Evolutionary conservation across 1,140 invertebrate genomes (phyloP).

Genomic region (Zaprionus inermis): DNA sequence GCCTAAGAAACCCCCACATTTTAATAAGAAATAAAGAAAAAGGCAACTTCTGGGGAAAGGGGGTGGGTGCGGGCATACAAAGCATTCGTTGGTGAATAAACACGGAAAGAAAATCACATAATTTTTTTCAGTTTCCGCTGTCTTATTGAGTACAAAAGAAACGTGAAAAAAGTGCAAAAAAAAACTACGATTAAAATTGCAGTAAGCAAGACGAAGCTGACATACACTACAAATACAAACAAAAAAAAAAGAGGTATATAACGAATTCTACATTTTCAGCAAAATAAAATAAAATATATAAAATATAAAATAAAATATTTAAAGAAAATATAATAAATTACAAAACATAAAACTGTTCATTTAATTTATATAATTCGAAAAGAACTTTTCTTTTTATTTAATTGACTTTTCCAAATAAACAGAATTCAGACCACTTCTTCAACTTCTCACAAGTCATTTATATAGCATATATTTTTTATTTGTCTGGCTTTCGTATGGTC

Average conservation of each 20-base stretch:
- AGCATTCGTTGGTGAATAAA: constrained; percentile 2
- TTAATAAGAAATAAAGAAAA: background rate
- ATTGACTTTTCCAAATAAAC: too few species aligned
- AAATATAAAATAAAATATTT: too few species aligned
- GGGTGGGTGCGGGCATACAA: constrained; percentile 7
- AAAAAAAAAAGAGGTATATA: background rate
- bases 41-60: constrained; percentile 4
- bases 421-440: too few species aligned
- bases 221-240: constrained; percentile 26
- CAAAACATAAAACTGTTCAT: too few species aligned
- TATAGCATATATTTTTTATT: constrained; percentile 17
- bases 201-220: background rate
- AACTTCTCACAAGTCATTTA: background rate
- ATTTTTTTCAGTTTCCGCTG: constrained; percentile 59
- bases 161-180: constrained; percentile 6
- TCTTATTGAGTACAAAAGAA: constrained; percentile 32
- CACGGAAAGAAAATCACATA: constrained; percentile 50
- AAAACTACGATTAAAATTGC: constrained; percentile 16
- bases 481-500: constrained; percentile 28
- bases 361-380: too few species aligned
- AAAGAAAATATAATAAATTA: too few species aligned
- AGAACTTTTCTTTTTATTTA: too few species aligned
- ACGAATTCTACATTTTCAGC: too few species aligned
- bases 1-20: background rate
- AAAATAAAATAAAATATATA: too few species aligned